Evolutionary conservation across 2,888 invertebrate species (phyloP).

Genomic region (Pseudococcus longispinus): DNA sequence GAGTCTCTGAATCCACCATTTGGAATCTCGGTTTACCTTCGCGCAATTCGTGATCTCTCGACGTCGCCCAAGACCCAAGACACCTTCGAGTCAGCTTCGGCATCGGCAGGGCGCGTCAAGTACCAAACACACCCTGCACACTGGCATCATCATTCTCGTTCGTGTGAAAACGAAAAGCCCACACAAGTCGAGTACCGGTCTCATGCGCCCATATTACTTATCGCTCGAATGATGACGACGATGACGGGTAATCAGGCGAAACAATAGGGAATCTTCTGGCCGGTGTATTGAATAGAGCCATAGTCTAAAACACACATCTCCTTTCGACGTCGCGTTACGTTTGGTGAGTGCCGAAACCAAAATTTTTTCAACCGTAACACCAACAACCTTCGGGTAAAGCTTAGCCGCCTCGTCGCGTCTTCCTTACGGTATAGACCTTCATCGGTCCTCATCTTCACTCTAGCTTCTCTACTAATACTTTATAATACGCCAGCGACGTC

Average conservation of each 20-base stretch:
- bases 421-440: neutral
- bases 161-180: neutral
- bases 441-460: neutral
- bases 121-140: neutral
- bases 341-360: neutral
- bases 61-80: neutral
- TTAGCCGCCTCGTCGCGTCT: neutral
- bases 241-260: neutral
- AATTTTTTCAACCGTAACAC: neutral
- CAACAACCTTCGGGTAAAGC: neutral
- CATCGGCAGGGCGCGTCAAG: neutral
- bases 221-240: neutral
- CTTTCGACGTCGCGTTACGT: neutral
- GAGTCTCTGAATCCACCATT: neutral
- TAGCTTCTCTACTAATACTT: neutral
- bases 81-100: neutral
- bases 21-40: neutral
- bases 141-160: neutral
- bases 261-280: neutral
- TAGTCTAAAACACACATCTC: neutral
- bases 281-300: neutral
- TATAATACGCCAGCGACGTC: neutral
- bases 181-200: neutral
- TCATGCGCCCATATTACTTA: neutral
- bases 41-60: neutral